Conservation (phyloP, 2,113 vertebrate genomes). For the Crotalus tigris region DNA sequence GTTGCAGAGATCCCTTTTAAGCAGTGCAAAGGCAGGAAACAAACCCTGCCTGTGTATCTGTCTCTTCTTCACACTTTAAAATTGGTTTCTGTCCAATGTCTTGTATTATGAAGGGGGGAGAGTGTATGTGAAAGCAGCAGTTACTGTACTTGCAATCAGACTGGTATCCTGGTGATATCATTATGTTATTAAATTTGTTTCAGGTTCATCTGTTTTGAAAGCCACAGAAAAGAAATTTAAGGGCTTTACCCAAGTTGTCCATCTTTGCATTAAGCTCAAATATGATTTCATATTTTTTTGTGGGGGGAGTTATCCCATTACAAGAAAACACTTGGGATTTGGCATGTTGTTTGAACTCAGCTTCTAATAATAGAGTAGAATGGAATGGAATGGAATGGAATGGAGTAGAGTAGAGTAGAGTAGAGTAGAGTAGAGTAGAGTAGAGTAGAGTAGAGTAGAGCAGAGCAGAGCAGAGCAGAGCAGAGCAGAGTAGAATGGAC, state of each 20-base stretch:
- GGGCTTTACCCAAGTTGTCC: background rate
- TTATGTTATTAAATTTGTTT: slow-evolving; percentile 9
- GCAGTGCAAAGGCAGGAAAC: slow-evolving; percentile 42
- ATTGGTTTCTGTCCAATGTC: background rate
- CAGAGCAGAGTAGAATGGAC: accelerated
- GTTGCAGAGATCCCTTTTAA: slow-evolving; percentile 30
- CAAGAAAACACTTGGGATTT: background rate
- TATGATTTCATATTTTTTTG: background rate
- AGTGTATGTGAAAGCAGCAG: background rate
- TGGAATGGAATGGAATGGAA: too few relatives aligned
- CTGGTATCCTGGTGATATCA: background rate
- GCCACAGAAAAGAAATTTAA: background rate
- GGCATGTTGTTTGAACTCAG: background rate
- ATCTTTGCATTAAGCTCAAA: background rate
- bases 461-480: too few relatives aligned
- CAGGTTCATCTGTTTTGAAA: background rate
- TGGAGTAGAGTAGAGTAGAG: too few relatives aligned
- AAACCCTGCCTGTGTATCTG: background rate
- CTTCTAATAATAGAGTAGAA: background rate
- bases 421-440: too few relatives aligned
- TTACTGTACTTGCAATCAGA: background rate
- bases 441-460: too few relatives aligned
- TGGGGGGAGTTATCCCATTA: background rate
- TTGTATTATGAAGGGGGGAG: background rate
- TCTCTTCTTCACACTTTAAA: background rate